Percentiles rank a stretch among this genome's conserved stretches.
These are phyloP conservation scores for Limonius californicus DNA, from an alignment of 1,140 invertebrate genomes.

Conservation along the genomic window DNA sequence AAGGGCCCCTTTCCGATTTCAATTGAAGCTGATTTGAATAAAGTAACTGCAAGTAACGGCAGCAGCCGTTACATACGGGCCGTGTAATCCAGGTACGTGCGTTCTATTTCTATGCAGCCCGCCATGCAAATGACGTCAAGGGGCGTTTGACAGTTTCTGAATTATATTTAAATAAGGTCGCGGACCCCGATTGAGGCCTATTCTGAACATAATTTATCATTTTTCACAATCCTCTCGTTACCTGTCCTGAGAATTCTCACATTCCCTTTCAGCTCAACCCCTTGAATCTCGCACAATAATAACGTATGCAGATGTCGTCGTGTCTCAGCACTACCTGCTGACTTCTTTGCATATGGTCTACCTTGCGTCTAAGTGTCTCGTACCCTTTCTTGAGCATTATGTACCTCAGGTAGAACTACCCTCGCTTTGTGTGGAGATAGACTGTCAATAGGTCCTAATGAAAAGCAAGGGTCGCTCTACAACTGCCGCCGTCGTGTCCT, in stretches of 20 bases:
- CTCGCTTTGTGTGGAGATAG: slow-evolving; percentile 28
- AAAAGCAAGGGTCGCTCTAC: slow-evolving; percentile 27
- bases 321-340: slow-evolving; percentile 37
- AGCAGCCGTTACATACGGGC: slow-evolving; percentile 1
- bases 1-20: background rate
- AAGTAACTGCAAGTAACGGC: slow-evolving; percentile 6
- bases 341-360: slow-evolving; percentile 41
- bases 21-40: slow-evolving; percentile 12
- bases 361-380: slow-evolving; percentile 31
- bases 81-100: slow-evolving; percentile 21
- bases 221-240: slow-evolving; percentile 39
- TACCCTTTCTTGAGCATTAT: slow-evolving; percentile 24
- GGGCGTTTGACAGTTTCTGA: slow-evolving; percentile 43
- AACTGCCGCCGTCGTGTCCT: slow-evolving; percentile 29
- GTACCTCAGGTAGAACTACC: slow-evolving; percentile 19
- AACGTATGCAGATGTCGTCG: slow-evolving; percentile 38
- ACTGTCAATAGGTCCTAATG: slow-evolving; percentile 24
- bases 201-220: slow-evolving; percentile 42
- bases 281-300: slow-evolving; percentile 18
- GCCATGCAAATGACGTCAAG: slow-evolving; percentile 41
- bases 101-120: slow-evolving; percentile 24
- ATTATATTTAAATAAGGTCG: slow-evolving; percentile 44
- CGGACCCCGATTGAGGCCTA: slow-evolving; percentile 28
- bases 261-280: slow-evolving; percentile 22
- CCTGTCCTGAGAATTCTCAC: slow-evolving; percentile 34